Percentiles rank a stretch among this genome's conserved stretches.
These are phyloP conservation scores for Cyprinus carpio DNA, from an alignment of 2,113 vertebrate genomes.

Conservation along the genomic window DNA sequence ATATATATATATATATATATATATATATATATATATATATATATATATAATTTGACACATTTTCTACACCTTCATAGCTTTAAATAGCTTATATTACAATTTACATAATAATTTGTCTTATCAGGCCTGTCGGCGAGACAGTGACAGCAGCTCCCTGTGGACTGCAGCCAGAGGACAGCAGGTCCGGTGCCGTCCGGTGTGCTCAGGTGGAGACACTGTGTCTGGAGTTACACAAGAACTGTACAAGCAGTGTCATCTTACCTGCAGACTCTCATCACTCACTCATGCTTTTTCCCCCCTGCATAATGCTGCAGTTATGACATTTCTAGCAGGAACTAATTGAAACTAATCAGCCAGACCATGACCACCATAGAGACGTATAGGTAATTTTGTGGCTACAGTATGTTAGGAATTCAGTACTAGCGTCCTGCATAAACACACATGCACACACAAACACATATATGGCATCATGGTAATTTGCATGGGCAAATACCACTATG, in stretches of 20 bases:
- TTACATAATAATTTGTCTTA: slow-evolving; percentile 15
- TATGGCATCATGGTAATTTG: too few relatives aligned
- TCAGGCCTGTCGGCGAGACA: background rate
- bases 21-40: too few relatives aligned
- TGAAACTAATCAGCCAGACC: slow-evolving; percentile 7
- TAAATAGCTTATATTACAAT: slow-evolving; percentile 23
- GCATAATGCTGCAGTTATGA: background rate
- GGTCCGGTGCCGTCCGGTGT: background rate
- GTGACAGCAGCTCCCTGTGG: background rate
- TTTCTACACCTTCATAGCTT: background rate
- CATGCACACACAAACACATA: too few relatives aligned
- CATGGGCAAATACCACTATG: too few relatives aligned
- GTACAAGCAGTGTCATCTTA: slow-evolving; percentile 17
- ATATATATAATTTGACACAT: background rate
- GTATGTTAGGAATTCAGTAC: background rate
- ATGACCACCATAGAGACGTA: background rate
- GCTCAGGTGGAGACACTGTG: slow-evolving; percentile 9
- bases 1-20: too few relatives aligned
- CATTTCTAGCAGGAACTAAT: background rate
- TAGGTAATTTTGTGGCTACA: background rate
- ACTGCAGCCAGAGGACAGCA: slow-evolving; percentile 22
- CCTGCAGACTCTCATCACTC: slow-evolving; percentile 24
- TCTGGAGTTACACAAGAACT: slow-evolving; percentile 30
- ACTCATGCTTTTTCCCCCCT: background rate
- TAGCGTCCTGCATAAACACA: background rate